Evolutionary conservation across 2,113 vertebrate genomes (phyloP).

Genomic region (Ascaphus truei): DNA sequence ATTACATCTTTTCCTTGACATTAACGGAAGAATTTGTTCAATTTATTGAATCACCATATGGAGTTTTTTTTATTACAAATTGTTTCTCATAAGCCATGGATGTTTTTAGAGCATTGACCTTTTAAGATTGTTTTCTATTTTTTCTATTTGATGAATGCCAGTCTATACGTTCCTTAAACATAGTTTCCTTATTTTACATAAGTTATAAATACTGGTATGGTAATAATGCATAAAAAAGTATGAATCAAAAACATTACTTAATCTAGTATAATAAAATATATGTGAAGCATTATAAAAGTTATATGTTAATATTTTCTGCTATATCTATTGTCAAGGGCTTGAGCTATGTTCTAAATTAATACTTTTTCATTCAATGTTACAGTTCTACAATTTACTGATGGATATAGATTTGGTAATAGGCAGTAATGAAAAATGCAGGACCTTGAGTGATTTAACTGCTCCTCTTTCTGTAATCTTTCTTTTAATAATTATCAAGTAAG

Average conservation of each 20-base stretch:
- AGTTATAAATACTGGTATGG: too few relatives aligned
- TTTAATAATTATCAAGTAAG: background rate
- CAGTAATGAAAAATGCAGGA: background rate
- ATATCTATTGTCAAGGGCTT: background rate
- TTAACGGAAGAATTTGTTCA: too few relatives aligned
- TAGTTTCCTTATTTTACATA: too few relatives aligned
- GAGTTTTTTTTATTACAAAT: too few relatives aligned
- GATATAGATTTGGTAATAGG: background rate
- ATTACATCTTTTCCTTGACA: too few relatives aligned
- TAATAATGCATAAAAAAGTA: too few relatives aligned
- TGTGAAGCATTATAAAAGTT: background rate
- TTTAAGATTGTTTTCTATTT: too few relatives aligned
- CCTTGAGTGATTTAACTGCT: conserved; percentile 5
- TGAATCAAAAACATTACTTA: background rate
- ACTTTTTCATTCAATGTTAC: background rate
- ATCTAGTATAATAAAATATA: background rate
- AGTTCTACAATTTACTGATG: background rate
- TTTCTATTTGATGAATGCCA: too few relatives aligned
- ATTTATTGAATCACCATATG: too few relatives aligned
- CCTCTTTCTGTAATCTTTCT: conserved; percentile 2
- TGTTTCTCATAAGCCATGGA: too few relatives aligned
- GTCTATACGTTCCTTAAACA: too few relatives aligned
- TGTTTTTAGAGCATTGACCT: too few relatives aligned
- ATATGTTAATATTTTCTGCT: background rate
- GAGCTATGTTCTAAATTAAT: background rate